Percentiles rank a stretch among this genome's conserved stretches.
Conservation (phyloP, 2,888 invertebrate genomes). For the Gasteruption jaculator region DNA sequence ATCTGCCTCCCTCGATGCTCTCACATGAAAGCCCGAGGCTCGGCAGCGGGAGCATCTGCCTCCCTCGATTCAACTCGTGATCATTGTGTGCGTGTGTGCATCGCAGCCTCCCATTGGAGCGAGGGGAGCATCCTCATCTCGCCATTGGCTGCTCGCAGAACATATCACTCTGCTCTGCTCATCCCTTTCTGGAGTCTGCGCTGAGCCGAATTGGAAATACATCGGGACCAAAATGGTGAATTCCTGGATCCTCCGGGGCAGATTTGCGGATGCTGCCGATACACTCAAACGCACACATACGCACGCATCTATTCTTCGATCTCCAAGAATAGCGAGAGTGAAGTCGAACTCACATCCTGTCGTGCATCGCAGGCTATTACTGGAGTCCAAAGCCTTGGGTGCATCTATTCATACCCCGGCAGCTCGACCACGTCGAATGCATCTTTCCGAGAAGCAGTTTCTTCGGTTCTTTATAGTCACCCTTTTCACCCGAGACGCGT, state of each 20-base stretch:
- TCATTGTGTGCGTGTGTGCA: conserved; percentile 27
- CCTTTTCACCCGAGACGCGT: no score
- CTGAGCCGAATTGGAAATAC: no score
- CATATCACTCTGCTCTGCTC: conserved; percentile 51
- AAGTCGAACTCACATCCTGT: conserved; percentile 48
- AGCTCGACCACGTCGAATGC: no score
- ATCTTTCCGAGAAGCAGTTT: no score
- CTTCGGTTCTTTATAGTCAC: no score
- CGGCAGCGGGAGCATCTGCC: conserved; percentile 16
- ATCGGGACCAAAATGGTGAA: conserved; percentile 13
- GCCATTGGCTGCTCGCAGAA: conserved; percentile 47
- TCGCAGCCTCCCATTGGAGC: conserved; percentile 46
- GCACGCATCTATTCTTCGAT: no score
- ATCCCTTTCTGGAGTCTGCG: no score
- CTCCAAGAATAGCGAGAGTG: conserved; percentile 45
- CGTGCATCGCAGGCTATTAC: conserved; percentile 44
- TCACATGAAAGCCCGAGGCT: conserved; percentile 22
- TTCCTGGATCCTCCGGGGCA: no score
- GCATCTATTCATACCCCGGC: conserved; percentile 35
- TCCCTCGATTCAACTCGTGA: no score
- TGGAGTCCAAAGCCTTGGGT: conserved; percentile 34
- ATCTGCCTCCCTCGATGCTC: conserved; percentile 23
- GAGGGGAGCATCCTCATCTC: conserved; percentile 42
- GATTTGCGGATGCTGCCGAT: no score
- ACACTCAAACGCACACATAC: no score